These are phyloP conservation scores for Parazoanthus darwini DNA, from an alignment of 92 coral and sea anemone species.

Conservation along the genomic window DNA sequence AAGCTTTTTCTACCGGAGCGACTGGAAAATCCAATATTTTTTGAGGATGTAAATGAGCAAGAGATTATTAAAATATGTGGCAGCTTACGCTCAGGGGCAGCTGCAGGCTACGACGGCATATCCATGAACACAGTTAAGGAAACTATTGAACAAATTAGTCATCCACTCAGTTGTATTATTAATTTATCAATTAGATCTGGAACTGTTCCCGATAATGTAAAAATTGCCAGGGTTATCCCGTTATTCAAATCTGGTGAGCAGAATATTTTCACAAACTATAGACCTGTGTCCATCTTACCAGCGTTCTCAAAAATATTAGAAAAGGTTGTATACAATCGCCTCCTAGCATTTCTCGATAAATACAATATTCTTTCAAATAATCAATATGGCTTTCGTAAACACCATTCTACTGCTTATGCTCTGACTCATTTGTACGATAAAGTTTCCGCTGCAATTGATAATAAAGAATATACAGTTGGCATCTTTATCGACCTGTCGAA, in stretches of 20 bases:
- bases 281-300: conserved; percentile 41
- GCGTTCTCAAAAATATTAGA: no score
- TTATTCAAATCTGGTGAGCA: conserved; percentile 29
- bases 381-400: no score
- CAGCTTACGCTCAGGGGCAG: conserved; percentile 17
- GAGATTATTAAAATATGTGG: conserved; percentile 8
- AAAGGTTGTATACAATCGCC: conserved; percentile 39
- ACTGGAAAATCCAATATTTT: conserved; percentile 24
- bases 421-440: conserved; percentile 11
- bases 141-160: background rate
- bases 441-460: conserved; percentile 37
- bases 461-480: conserved; percentile 30
- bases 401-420: conserved; percentile 23
- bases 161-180: conserved; percentile 23
- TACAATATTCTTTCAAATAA: conserved; percentile 12
- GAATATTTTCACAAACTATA: conserved; percentile 28
- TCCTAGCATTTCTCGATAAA: conserved; percentile 12
- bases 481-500: conserved; percentile 38
- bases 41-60: background rate
- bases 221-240: conserved; percentile 41
- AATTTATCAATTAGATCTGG: conserved; percentile 43
- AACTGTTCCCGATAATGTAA: conserved; percentile 28
- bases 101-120: conserved; percentile 36
- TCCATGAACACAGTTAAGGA: conserved; percentile 22
- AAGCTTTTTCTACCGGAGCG: conserved; percentile 15